A percentile compares a stretch with the other conserved stretches of the same genome.
Conservation (phyloP, 2,888 invertebrate species). For the Orthosia cruda region DNA sequence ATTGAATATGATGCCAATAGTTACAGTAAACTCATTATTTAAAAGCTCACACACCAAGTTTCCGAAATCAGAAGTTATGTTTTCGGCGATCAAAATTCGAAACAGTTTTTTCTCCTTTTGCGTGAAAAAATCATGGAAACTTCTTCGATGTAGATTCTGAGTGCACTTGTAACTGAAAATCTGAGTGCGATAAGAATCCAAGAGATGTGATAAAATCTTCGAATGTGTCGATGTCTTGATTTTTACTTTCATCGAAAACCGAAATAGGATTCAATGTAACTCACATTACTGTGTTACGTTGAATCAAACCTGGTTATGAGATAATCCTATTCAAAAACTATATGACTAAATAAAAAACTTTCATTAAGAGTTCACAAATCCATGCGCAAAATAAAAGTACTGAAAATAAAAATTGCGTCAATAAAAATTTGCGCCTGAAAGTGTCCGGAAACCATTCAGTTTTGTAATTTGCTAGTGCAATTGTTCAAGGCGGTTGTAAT, state of each 20-base stretch:
- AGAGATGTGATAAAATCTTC: slow-evolving; percentile 1
- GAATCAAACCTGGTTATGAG: too few species aligned
- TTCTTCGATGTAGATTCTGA: slow-evolving; percentile 9
- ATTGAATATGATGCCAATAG: not conserved
- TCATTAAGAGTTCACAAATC: not conserved
- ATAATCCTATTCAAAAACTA: too few species aligned
- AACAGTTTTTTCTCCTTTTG: not conserved
- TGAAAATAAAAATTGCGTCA: not conserved
- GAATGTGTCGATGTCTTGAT: not conserved
- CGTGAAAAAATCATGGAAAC: not conserved
- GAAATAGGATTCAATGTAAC: not conserved
- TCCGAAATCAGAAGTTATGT: too few species aligned
- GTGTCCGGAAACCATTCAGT: not conserved
- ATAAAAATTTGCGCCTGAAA: not conserved
- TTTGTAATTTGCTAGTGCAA: not conserved
- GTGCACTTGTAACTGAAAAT: slow-evolving; percentile 31
- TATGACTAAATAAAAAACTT: too few species aligned
- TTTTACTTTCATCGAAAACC: not conserved
- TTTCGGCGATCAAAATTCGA: not conserved
- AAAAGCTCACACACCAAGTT: too few species aligned
- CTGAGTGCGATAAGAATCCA: slow-evolving; percentile 1
- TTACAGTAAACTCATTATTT: too few species aligned
- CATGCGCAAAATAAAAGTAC: not conserved
- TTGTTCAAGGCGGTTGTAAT: not conserved
- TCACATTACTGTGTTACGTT: too few species aligned